A percentile compares a stretch with the other conserved stretches of the same genome.
phyloP scores from a whole-genome alignment of 2,888 invertebrate genomes.

The Chelonus formosanus region DNA sequence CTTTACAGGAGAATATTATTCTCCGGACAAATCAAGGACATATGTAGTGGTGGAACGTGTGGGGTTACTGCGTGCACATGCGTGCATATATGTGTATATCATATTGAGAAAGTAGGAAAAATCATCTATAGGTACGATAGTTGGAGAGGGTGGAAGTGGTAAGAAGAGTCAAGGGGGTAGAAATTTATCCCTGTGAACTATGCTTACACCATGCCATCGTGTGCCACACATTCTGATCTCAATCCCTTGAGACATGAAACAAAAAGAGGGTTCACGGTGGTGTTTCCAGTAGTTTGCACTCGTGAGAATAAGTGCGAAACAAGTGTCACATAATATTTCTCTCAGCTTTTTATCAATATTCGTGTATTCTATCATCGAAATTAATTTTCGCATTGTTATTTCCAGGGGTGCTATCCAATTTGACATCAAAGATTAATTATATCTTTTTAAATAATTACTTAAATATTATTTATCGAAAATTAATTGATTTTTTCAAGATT shows the following conservation, averaged over 20 bases:
- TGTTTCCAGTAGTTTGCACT: slow-evolving; percentile 35
- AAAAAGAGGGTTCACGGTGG: slow-evolving; percentile 43
- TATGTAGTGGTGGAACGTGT: slow-evolving; percentile 52
- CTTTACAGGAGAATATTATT: slow-evolving; percentile 61
- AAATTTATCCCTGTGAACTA: slow-evolving; percentile 33
- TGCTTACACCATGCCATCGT: slow-evolving; percentile 37
- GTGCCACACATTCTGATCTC: slow-evolving; percentile 40
- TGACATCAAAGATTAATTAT: too few relatives aligned
- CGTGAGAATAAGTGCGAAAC: slow-evolving; percentile 61
- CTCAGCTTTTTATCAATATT: background rate
- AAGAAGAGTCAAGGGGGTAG: slow-evolving; percentile 20
- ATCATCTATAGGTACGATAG: slow-evolving; percentile 20
- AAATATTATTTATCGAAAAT: too few relatives aligned
- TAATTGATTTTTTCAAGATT: too few relatives aligned
- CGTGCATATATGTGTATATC: slow-evolving; percentile 15
- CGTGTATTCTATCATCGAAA: too few relatives aligned
- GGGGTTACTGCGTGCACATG: slow-evolving; percentile 17
- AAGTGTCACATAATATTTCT: slow-evolving; percentile 54
- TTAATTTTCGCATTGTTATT: too few relatives aligned
- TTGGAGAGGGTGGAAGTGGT: slow-evolving; percentile 17
- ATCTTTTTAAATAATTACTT: too few relatives aligned
- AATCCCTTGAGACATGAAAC: slow-evolving; percentile 48
- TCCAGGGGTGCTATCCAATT: too few relatives aligned
- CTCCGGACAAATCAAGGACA: slow-evolving; percentile 63
- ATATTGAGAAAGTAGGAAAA: slow-evolving; percentile 1